These are phyloP conservation scores for Arctia plantaginis DNA, from an alignment of 2,888 invertebrate genomes.

Conservation along the genomic window DNA sequence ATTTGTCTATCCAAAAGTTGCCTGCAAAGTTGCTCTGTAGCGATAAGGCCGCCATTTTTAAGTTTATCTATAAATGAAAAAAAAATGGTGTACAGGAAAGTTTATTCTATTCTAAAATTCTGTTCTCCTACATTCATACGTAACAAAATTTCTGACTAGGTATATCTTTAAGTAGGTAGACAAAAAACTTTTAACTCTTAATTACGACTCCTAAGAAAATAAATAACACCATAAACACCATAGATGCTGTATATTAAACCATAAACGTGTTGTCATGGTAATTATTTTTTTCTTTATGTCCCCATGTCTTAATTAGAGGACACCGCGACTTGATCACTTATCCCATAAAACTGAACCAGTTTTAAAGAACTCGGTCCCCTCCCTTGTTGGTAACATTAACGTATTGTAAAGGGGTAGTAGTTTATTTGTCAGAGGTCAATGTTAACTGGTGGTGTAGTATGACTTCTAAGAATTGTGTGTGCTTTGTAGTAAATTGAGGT, in stretches of 20 bases:
- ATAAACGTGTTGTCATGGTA: conserved; percentile 60
- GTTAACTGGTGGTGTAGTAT: conserved; percentile 14
- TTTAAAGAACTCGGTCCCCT: conserved; percentile 18
- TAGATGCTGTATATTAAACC: conserved; percentile 21
- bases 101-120: too few relatives aligned
- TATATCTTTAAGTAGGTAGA: background rate
- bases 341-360: conserved; percentile 40
- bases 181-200: background rate
- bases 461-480: conserved; percentile 47
- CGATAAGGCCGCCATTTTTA: too few relatives aligned
- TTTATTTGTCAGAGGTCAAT: conserved; percentile 10
- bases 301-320: conserved; percentile 57
- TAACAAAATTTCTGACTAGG: background rate
- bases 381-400: background rate
- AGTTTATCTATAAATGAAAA: too few relatives aligned
- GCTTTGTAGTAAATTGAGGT: conserved; percentile 13
- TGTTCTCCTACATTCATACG: too few relatives aligned
- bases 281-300: conserved; percentile 46
- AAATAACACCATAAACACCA: conserved; percentile 34
- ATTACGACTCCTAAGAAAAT: conserved; percentile 27
- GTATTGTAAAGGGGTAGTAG: background rate
- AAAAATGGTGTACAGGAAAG: too few relatives aligned
- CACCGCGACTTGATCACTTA: conserved; percentile 55
- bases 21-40: too few relatives aligned
- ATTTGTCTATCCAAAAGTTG: too few relatives aligned